Base-by-base conservation (phyloP, 2,888 invertebrate species). In the Dynastes grantii region DNA sequence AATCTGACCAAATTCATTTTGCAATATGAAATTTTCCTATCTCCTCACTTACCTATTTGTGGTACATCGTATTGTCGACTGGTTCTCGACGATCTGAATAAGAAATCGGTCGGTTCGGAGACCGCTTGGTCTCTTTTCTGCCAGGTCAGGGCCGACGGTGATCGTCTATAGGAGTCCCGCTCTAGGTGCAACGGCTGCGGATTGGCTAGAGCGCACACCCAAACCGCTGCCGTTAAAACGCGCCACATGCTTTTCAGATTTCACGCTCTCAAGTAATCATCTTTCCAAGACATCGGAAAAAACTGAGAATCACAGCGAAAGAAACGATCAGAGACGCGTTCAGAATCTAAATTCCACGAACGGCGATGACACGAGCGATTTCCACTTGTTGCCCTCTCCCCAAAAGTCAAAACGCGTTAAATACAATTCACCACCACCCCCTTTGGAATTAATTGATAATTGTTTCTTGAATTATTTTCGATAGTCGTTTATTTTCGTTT, bases 61-160 rank as follows among this genome's bases (percentile, higher is more conserved):
- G 96, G 96, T 83, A 96, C 95, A 90, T 96, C 96, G 89, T 95
- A 96, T 85, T 94, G 93, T 85, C 94, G 91, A 87, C 92, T 93
- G 82, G 94, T 94, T 84, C 95, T 92, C 80, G 94, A 92, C 79
- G 94, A 93, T 84, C 95, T 92, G 86, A 95, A 90, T 94, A 96
- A 94, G 89, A 95, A 92, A 88, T 95, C 95, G 79, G 88, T 83
- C 80, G 84, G 82, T 82, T 86, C 83, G 88, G 88, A 82, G 88
- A 89, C 76, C 87, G 75, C 77, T 58, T 84, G 82, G 79, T 84
- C 83, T 73, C 85, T 81, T 78, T 85, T 84, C 77, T 84, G 83
- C 84, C 84, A 85, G 80, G 82, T 81, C 75, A 84, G 81, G 82
- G 78, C 75, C 83, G 81, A 78, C 76, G 81, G 79, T 77, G 73